A percentile compares a stretch with the other conserved stretches of the same genome.
Evolutionary conservation across 2,113 vertebrate species (phyloP).

Genomic region (Platysternon megacephalum): DNA sequence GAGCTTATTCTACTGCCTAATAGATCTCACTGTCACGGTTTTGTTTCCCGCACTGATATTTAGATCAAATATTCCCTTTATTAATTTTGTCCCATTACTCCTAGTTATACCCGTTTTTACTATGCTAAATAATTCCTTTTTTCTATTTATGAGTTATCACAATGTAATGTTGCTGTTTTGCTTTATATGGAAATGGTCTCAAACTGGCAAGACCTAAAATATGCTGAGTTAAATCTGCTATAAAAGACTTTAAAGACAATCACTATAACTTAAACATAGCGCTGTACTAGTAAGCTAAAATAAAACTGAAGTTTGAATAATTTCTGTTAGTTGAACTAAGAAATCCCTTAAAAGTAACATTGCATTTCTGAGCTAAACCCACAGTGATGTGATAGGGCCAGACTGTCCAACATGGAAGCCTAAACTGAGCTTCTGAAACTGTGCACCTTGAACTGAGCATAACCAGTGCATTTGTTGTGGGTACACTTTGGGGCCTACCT

Average conservation of each 20-base stretch:
- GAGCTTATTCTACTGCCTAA: slow-evolving; percentile 46
- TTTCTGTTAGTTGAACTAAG: slow-evolving; percentile 54
- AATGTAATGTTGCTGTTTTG: slow-evolving; percentile 55
- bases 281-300: slow-evolving; percentile 43
- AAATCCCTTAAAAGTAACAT: slow-evolving; percentile 41
- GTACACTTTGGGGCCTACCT: neutral
- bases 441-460: neutral
- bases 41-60: slow-evolving; percentile 41
- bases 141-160: slow-evolving; percentile 61
- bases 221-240: slow-evolving; percentile 57
- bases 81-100: slow-evolving; percentile 69
- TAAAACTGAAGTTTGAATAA: slow-evolving; percentile 52
- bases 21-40: slow-evolving; percentile 23
- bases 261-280: slow-evolving; percentile 59
- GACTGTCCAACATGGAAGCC: slow-evolving; percentile 31
- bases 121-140: slow-evolving; percentile 72
- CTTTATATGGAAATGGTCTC: slow-evolving; percentile 63
- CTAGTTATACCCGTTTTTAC: slow-evolving; percentile 61
- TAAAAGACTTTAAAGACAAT: slow-evolving; percentile 72
- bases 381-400: slow-evolving; percentile 35
- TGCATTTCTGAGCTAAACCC: slow-evolving; percentile 37
- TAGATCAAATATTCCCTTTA: slow-evolving; percentile 33
- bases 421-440: neutral
- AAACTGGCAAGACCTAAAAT: slow-evolving; percentile 65
- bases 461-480: neutral